Base-by-base conservation (phyloP, 2,888 invertebrate species). In the Drosophila anomalata region DNA sequence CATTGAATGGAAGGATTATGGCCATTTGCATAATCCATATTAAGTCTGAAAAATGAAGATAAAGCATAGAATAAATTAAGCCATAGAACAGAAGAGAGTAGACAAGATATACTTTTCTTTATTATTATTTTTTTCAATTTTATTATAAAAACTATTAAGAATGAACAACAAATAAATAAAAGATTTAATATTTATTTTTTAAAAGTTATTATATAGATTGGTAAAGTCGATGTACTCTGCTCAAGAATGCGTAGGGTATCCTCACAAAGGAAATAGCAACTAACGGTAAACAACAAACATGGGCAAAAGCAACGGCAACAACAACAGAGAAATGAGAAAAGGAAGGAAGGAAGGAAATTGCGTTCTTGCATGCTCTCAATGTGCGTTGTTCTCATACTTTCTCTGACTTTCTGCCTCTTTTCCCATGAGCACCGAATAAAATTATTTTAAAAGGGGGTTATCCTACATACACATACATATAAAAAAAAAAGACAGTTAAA, bases 311-410 rank as follows among this genome's bases (percentile, higher is more conserved):
- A 61, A 36, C 54, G 62, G 56, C 52, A 77, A 53, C 33, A 59
- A 33, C 44, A 39, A 53, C 31, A 54, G 20, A 26, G 20, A 33
- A 14, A 56, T 12, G 50, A 65, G 42, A 41, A 55, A 33, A 29
- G 65, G 51, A 67, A 63, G 58, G 56, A 68, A 33, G 48, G 41
- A 61, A 65, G 74, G 69, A 87, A 82, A 83, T 81, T 72, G 60
- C 75, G 60, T 78, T 75, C 59, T 85, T 69, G 76, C 74, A 85
- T 75, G 73, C 62, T 75, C 50, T 50, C 58, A 57, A 66, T 70
- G 55, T 62, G 66, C 44, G 36, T 61, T 41, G 41, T 41, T 42
- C 61, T 31, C 44, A 61, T 59, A 54, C 31, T 61, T 63, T 36
- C 36, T n/a, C n/a, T 36, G 36, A 36, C 36, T 36, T 36, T 33